These are phyloP conservation scores for Rhinophrynus dorsalis DNA, from an alignment of 2,797 vertebrate genomes.

Conservation along the genomic window DNA sequence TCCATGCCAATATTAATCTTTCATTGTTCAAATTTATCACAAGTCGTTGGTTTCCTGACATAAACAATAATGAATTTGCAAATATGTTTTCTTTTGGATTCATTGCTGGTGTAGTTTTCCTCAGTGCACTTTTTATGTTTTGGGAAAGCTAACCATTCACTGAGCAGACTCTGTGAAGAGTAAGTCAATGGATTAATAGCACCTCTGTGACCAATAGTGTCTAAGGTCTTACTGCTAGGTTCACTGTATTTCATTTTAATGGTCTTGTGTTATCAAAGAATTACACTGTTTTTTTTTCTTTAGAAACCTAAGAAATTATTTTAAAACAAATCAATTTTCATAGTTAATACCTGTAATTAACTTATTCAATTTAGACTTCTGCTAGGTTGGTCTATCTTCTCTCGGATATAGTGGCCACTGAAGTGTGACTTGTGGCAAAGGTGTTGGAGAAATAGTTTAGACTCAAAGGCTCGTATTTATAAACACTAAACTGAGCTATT, in stretches of 20 bases:
- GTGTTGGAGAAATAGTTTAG: too few species aligned
- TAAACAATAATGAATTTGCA: constrained; percentile 52
- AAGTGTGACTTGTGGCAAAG: too few species aligned
- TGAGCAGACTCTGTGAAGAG: background rate
- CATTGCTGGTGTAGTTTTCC: constrained; percentile 37
- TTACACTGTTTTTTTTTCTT: background rate
- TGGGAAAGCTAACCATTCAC: constrained; percentile 16
- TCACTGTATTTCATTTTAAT: constrained; percentile 1
- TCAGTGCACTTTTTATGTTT: constrained; percentile 23
- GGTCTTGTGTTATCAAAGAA: background rate
- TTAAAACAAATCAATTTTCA: background rate
- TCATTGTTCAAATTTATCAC: constrained; percentile 49
- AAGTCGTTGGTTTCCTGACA: constrained; percentile 46
- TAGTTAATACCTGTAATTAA: too few species aligned
- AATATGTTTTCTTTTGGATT: constrained; percentile 47
- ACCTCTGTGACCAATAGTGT: background rate
- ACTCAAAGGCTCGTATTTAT: too few species aligned
- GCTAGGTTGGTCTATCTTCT: too few species aligned
- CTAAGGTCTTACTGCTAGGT: background rate
- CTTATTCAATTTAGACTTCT: too few species aligned
- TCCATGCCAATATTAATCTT: constrained; percentile 50
- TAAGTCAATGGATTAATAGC: background rate
- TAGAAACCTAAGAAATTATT: background rate
- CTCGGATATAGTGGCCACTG: too few species aligned
- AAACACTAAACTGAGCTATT: too few species aligned